Percentiles rank a stretch among this genome's conserved stretches.
These are phyloP conservation scores for Acanthoscelides obtectus DNA, from an alignment of 2,888 invertebrate genomes.

Conservation along the genomic window DNA sequence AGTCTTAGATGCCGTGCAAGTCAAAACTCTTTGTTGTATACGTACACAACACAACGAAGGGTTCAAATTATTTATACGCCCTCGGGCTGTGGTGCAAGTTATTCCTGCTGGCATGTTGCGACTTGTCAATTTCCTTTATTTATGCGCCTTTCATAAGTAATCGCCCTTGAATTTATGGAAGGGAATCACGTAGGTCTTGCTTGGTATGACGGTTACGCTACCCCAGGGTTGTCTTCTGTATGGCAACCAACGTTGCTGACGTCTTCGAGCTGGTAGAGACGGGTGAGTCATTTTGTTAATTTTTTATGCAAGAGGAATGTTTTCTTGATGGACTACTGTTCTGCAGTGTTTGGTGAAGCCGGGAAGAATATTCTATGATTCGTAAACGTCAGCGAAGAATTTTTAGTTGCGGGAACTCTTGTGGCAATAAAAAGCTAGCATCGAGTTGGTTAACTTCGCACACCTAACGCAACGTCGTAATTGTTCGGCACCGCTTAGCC, in stretches of 20 bases:
- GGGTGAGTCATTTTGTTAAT: background rate
- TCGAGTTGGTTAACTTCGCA: too few relatives aligned
- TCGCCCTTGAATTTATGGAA: background rate
- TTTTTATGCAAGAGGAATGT: background rate
- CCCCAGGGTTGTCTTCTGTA: background rate
- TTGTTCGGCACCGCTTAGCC: too few relatives aligned
- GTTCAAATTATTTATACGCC: background rate
- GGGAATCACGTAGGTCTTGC: background rate
- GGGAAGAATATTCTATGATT: too few relatives aligned
- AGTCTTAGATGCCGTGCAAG: background rate
- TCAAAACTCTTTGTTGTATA: background rate
- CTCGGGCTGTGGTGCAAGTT: background rate
- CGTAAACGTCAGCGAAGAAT: too few relatives aligned
- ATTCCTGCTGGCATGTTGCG: background rate
- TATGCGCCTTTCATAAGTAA: background rate
- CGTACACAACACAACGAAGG: background rate
- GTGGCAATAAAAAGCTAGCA: too few relatives aligned
- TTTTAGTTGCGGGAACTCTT: too few relatives aligned
- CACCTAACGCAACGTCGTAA: too few relatives aligned
- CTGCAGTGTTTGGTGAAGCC: too few relatives aligned
- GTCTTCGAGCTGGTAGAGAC: background rate
- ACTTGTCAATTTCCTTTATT: background rate
- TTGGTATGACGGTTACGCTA: background rate
- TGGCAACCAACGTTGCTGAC: background rate
- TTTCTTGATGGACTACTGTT: too few relatives aligned